Conservation (phyloP, 2,113 vertebrate species). For the Mellivora capensis region DNA sequence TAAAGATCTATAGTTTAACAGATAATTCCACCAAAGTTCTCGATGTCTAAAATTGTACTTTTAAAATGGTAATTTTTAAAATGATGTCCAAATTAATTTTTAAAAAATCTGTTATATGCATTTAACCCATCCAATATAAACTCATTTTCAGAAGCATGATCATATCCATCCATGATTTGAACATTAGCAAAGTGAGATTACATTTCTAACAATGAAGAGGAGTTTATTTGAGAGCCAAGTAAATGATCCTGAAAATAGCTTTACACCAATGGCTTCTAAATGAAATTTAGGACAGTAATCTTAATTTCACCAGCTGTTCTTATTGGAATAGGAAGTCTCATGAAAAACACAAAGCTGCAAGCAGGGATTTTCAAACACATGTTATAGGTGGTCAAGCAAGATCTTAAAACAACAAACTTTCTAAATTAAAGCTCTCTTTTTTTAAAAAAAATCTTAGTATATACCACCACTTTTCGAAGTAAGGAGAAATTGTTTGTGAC, state of each 20-base stretch:
- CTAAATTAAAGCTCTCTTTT: not conserved
- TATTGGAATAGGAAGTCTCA: slow-evolving; percentile 15
- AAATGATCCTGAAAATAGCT: slow-evolving; percentile 73
- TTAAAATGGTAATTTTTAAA: not conserved
- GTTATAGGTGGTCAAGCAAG: slow-evolving; percentile 10
- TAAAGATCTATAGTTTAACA: not conserved
- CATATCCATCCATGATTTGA: not conserved
- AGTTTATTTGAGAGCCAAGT: slow-evolving; percentile 47
- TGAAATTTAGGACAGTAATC: slow-evolving; percentile 59
- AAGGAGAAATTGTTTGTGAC: not conserved
- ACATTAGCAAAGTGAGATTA: slow-evolving; percentile 34
- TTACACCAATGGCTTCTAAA: slow-evolving; percentile 66
- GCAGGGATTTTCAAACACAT: slow-evolving; percentile 44
- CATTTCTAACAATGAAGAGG: slow-evolving; percentile 38
- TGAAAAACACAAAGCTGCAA: slow-evolving; percentile 45
- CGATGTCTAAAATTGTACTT: not conserved
- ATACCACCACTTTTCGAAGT: not conserved
- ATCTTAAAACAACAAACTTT: not conserved
- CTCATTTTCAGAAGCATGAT: not conserved
- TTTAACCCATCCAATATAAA: not conserved
- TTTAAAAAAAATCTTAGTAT: not conserved
- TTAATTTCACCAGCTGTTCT: slow-evolving; percentile 70
- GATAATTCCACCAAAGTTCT: not conserved
- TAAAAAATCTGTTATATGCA: not conserved
- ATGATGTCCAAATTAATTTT: not conserved